Conservation (phyloP, 2,113 vertebrate species). For the Camelus bactrianus region DNA sequence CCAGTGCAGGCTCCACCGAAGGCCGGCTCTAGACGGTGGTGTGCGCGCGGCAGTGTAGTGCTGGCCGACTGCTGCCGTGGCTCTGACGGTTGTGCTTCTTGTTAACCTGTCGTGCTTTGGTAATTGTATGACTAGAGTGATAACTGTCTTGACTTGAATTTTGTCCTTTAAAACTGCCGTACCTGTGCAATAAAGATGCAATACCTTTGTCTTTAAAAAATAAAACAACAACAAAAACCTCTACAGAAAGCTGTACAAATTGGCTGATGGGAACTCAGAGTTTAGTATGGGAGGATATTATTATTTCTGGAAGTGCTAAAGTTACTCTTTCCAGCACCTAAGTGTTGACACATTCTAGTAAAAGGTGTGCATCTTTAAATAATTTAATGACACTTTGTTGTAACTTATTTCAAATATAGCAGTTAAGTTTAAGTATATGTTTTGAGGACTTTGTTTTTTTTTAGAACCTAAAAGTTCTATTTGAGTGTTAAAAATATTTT, state of each 20-base stretch:
- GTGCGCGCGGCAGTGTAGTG: slow-evolving; percentile 88
- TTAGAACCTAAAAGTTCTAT: slow-evolving; percentile 24
- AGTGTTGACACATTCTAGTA: background rate
- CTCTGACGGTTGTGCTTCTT: slow-evolving; percentile 81
- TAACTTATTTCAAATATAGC: slow-evolving; percentile 50
- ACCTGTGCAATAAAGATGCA: slow-evolving; percentile 77
- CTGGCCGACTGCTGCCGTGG: slow-evolving; percentile 89
- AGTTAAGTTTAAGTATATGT: slow-evolving; percentile 56
- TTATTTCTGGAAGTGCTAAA: background rate
- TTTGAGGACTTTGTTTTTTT: slow-evolving; percentile 30
- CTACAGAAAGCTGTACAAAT: slow-evolving; percentile 10
- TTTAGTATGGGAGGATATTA: background rate
- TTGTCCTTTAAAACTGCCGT: slow-evolving; percentile 71
- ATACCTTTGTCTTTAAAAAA: slow-evolving; percentile 53
- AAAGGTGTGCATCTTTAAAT: slow-evolving; percentile 81
- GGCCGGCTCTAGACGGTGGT: slow-evolving; percentile 93
- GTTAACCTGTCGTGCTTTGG: slow-evolving; percentile 76
- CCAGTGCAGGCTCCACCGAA: slow-evolving; percentile 92
- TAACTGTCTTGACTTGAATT: slow-evolving; percentile 72
- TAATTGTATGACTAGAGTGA: no score
- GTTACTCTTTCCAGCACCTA: slow-evolving; percentile 60
- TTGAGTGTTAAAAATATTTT: slow-evolving; percentile 7
- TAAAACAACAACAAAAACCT: no score
- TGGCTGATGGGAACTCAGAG: slow-evolving; percentile 47
- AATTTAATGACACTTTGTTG: slow-evolving; percentile 52